A percentile compares a stretch with the other conserved stretches of the same genome.
Conservation (phyloP, 2,797 vertebrate genomes). For the Thripadectes ignobilis region DNA sequence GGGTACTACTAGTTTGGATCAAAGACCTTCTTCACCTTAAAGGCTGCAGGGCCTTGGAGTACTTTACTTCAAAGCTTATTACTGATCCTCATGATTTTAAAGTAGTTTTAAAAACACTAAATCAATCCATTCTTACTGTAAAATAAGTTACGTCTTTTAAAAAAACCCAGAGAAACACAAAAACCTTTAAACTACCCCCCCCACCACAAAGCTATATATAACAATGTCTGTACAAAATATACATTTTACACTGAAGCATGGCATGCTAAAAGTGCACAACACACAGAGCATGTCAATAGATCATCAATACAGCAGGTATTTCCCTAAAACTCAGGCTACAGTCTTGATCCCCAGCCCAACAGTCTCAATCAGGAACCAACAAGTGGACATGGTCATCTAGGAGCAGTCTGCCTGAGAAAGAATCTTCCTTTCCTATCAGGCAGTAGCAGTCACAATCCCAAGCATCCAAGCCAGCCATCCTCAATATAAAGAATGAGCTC, state of each 20-base stretch:
- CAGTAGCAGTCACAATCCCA: not conserved
- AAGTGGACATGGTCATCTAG: accelerated
- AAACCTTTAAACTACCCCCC: accelerated
- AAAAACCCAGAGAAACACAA: not conserved
- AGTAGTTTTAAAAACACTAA: not conserved
- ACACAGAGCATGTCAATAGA: accelerated
- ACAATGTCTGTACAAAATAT: not conserved
- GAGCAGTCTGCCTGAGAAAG: not conserved
- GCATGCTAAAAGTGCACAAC: not conserved
- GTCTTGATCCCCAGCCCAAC: not conserved
- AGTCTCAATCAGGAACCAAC: not conserved
- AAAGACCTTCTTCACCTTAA: not conserved
- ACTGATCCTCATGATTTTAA: not conserved
- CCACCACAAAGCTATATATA: not conserved
- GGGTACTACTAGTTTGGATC: not conserved
- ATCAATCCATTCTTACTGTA: not conserved
- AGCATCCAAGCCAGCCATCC: not conserved
- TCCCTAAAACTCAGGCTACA: not conserved
- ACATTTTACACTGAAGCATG: not conserved
- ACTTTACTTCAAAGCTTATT: not conserved
- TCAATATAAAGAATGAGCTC: not conserved
- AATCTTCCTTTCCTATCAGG: not conserved
- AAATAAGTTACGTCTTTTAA: not conserved
- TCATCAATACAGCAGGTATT: not conserved
- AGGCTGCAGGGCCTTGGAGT: not conserved